These are phyloP conservation scores for Champsocephalus esox DNA, from an alignment of 2,797 vertebrate species.

Conservation along the genomic window DNA sequence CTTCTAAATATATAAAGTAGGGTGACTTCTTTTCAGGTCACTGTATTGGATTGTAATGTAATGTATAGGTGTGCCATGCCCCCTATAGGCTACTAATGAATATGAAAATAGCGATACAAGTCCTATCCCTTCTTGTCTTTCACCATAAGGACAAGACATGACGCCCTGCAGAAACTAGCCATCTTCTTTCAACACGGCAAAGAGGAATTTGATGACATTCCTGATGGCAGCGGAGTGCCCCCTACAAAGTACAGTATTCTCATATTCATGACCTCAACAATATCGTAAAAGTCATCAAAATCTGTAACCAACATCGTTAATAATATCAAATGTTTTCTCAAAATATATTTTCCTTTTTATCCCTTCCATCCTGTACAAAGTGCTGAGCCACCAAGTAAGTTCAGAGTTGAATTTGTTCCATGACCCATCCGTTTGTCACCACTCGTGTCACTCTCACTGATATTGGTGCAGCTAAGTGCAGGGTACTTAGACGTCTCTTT, in stretches of 20 bases:
- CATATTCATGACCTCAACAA: not conserved
- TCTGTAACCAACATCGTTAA: not conserved
- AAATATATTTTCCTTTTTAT: not conserved
- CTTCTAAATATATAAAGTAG: too few species aligned
- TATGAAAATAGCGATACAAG: not conserved
- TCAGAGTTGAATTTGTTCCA: slow-evolving; percentile 9
- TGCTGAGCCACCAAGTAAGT: slow-evolving; percentile 75
- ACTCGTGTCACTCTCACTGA: slow-evolving; percentile 57
- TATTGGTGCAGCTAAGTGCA: slow-evolving; percentile 44
- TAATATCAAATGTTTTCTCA: not conserved
- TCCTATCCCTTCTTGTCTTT: not conserved
- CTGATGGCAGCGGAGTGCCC: slow-evolving; percentile 32
- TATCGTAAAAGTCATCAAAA: not conserved
- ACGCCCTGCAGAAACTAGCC: slow-evolving; percentile 83
- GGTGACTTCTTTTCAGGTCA: not conserved
- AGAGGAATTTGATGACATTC: slow-evolving; percentile 38
- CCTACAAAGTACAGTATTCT: slow-evolving; percentile 68
- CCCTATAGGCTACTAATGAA: not conserved
- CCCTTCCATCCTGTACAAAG: slow-evolving; percentile 45
- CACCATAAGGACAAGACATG: slow-evolving; percentile 68
- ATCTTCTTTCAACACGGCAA: slow-evolving; percentile 77
- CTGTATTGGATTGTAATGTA: not conserved
- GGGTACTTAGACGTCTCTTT: slow-evolving; percentile 31
- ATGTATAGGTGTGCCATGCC: not conserved
- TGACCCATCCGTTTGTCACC: slow-evolving; percentile 43